Base-by-base conservation (phyloP, 1,140 invertebrate species). In the Bombus waltoni region DNA sequence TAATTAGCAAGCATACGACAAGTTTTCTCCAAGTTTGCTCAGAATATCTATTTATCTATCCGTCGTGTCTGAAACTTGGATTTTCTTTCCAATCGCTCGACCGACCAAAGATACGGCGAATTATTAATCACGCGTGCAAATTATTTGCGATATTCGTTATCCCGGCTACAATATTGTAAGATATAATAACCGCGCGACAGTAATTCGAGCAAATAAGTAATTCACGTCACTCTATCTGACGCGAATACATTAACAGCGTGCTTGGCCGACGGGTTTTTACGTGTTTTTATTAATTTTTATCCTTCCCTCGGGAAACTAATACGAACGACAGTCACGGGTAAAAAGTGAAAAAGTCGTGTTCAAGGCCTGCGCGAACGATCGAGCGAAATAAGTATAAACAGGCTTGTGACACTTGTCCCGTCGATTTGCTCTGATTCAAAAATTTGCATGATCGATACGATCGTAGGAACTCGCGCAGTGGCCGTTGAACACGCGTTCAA, bases 371-470 rank as follows among this genome's bases (percentile, higher is more conserved):
- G 38, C 53, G n/a, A 53, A 32, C 40, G 22, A 32, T 47, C 81
- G 65, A 76, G 25, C 3, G 13, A 42, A 11, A 32, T n/a, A 53
- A 53, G 18, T 53, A 53, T 53, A 8, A 53, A 22, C 47, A 53
- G 18, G 47, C 47, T 53, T 53, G 15, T 53, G 47, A 90, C 85
- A 87, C 89, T 89, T 87, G 88, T 90, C 87, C 81, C 88, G 68
- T 32, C 66, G 89, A 90, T 89, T 89, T 87, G 18, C 47, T 53
- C 47, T 53, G 47, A 53, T 53, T 53, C 47, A 89, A 79, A 82
- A 82, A 89, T 90, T 87, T 89, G 85, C 85, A 90, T 90, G 89
- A 87, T 87, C 89, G 65, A 81, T 40, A 59, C 81, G 59, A 53
- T 53, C 47, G 47, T 53, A 53, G 5, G 47, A 53, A 22, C 47